Evolutionary conservation across 2,888 invertebrate species (phyloP), one percentile per base, ranked within the genome.

Genomic region (Meganola albula): DNA sequence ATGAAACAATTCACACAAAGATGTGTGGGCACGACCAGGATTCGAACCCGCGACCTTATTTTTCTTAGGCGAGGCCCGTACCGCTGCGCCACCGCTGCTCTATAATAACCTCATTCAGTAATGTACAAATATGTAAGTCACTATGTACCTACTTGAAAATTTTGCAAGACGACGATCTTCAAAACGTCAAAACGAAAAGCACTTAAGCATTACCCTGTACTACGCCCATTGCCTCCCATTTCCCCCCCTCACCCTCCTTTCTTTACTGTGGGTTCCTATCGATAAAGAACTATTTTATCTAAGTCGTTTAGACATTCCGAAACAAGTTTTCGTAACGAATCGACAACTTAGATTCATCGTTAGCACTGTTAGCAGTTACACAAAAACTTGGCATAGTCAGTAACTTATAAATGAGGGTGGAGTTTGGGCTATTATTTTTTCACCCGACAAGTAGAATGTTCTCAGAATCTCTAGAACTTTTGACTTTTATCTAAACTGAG

Each of bases 221-320:
- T 33, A 39, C 42, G 39, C 49, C 44, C 39, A 28, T 29, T 26
- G 27, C 26, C 37, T 35, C 21, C 12, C 27, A 42, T 28, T 13
- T 32, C 4, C 21, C 12, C 27, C 45, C 30, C 14, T 32, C 4
- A 2, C 2, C 20, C 12, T 3, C n/a, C 13, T 23, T 8, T n/a
- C 24, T 28, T 18, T 31, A 31, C 31, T n/a, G 24, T 16, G 32
- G 33, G 31, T 39, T 40, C 40, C 32, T 35, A 40, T 49, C 46
- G 40, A 41, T 41, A 46, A 41, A 37, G 12, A 37, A 39, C 40
- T 27, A 27, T 40, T 46, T 46, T 52, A 37, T 48, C 38, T 43
- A 46, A 37, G 26, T 48, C 24, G 35, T 34, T 33, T 24, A 22
- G 25, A 41, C 38, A 41, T 49, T 49, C 37, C 32, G 37, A 43